Evolutionary conservation across 2,113 vertebrate genomes (phyloP).

Genomic region (Benitochromis conjunctus): DNA sequence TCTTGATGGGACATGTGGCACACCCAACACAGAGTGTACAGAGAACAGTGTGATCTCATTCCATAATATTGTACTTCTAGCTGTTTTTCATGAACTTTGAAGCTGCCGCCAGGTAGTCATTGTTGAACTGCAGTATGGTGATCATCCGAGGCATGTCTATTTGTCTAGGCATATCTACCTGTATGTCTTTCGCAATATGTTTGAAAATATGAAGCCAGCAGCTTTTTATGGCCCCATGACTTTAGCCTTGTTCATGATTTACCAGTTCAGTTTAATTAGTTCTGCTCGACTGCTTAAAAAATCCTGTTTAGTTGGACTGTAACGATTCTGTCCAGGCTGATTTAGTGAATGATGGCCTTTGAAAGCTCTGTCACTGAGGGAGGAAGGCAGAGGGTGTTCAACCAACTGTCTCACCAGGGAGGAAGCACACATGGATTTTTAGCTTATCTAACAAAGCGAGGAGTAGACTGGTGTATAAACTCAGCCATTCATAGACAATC

Average conservation of each 20-base stretch:
- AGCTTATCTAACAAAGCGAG: neutral
- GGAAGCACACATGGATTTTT: neutral
- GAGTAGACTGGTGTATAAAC: neutral
- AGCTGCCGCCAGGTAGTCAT: neutral
- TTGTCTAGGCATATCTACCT: too few species aligned
- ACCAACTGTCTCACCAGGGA: neutral
- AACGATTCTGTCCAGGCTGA: neutral
- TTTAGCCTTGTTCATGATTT: neutral
- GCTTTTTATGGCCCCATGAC: neutral
- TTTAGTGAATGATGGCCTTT: neutral
- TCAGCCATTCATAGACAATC: neutral
- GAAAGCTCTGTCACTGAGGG: neutral
- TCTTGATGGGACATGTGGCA: neutral
- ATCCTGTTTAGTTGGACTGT: neutral
- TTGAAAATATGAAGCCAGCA: neutral
- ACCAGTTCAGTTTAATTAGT: neutral
- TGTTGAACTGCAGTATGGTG: rapidly evolving
- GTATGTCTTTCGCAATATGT: neutral
- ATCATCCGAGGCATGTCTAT: neutral
- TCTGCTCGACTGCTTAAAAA: neutral
- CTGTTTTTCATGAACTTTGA: neutral
- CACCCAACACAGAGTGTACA: rapidly evolving
- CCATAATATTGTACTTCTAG: neutral
- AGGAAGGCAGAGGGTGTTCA: neutral
- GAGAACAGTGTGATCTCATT: neutral